A percentile compares a stretch with the other conserved stretches of the same genome.
Evolutionary conservation across 2,888 invertebrate species (phyloP).

Genomic region (Calliscelio sp.): DNA sequence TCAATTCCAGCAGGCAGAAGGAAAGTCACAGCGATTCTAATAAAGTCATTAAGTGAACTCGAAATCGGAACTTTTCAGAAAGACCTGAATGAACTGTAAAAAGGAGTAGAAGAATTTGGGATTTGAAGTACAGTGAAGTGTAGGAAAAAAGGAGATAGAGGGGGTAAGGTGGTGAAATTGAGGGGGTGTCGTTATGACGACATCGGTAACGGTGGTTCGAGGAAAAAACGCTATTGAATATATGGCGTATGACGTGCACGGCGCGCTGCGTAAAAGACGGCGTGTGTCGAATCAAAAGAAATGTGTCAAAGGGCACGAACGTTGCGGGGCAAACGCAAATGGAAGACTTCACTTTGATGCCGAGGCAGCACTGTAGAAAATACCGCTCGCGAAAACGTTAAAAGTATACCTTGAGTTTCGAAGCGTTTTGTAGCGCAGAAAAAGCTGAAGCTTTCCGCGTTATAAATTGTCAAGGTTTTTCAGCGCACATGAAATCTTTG

Average conservation of each 20-base stretch:
- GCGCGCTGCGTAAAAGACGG: conserved; percentile 70
- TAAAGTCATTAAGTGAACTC: conserved; percentile 52
- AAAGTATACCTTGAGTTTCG: conserved; percentile 71
- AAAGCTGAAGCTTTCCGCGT: conserved; percentile 66
- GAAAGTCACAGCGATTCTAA: conserved; percentile 44
- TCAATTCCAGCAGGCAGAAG: too few relatives aligned
- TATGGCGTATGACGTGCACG: conserved; percentile 42
- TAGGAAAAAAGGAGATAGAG: neutral
- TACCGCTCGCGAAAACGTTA: conserved; percentile 70
- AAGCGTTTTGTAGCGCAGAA: conserved; percentile 69
- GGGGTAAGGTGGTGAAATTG: too few relatives aligned
- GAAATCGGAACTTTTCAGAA: neutral
- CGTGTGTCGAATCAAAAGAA: conserved; percentile 83
- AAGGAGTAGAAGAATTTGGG: conserved; percentile 33
- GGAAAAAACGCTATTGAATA: conserved; percentile 69
- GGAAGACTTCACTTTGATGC: conserved; percentile 82
- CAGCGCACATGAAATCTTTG: conserved; percentile 62
- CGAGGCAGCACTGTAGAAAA: conserved; percentile 70
- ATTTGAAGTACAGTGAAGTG: neutral
- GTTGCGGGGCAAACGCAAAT: conserved; percentile 79
- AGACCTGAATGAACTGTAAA: conserved; percentile 12
- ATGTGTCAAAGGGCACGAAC: conserved; percentile 83
- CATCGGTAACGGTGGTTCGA: conserved; percentile 51
- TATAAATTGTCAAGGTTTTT: conserved; percentile 73
- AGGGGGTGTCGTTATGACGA: conserved; percentile 61